Conservation (phyloP, 2,888 invertebrate genomes). For the Petrolisthes manimaculis region DNA sequence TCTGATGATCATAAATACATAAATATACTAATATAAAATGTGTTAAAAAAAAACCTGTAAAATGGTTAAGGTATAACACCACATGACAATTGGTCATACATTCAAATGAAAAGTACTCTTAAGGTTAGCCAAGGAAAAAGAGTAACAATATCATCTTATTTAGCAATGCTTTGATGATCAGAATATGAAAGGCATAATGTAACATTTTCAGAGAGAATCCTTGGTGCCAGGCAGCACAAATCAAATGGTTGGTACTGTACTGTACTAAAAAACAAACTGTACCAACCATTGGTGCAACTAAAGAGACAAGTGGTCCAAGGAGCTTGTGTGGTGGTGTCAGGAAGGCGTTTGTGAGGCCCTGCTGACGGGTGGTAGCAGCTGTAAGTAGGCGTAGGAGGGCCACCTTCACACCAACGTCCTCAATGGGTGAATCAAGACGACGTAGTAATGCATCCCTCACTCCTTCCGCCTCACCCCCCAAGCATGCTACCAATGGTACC, state of each 20-base stretch:
- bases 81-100: too few species aligned
- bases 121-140: too few species aligned
- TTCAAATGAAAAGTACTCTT: too few species aligned
- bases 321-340: conserved; percentile 61
- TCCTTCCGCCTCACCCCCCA: conserved; percentile 85
- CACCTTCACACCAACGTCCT: conserved; percentile 75
- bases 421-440: conserved; percentile 75
- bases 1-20: not conserved
- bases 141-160: too few species aligned
- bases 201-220: too few species aligned
- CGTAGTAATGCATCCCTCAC: conserved; percentile 83
- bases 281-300: conserved; percentile 37
- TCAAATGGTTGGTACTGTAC: not conserved
- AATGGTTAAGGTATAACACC: not conserved
- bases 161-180: too few species aligned
- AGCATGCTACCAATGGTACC: conserved; percentile 83
- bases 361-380: conserved; percentile 60
- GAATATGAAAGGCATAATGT: too few species aligned
- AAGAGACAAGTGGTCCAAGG: conserved; percentile 42
- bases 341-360: conserved; percentile 62
- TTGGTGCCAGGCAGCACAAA: too few species aligned
- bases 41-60: not conserved
- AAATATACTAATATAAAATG: not conserved
- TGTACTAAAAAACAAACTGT: not conserved
- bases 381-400: conserved; percentile 59